These are phyloP conservation scores for Penelope pileata DNA, from an alignment of 2,113 vertebrate species.

Conservation along the genomic window DNA sequence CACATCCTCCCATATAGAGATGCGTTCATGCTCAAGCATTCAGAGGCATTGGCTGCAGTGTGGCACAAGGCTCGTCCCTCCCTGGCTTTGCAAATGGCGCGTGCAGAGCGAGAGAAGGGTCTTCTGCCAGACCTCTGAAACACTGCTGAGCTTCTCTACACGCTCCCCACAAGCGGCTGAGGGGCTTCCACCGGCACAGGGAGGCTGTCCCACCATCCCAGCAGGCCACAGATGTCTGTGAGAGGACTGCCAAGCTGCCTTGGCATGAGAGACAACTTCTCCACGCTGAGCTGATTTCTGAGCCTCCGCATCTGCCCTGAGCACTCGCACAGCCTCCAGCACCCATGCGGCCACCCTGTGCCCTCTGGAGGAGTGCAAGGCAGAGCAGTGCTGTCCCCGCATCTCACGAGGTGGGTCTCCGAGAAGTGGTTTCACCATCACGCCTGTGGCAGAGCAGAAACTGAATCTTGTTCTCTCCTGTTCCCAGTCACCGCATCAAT, in stretches of 20 bases:
- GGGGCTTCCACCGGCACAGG: neutral
- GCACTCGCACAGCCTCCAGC: neutral
- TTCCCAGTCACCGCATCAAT: conserved; percentile 10
- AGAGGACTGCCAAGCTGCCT: neutral
- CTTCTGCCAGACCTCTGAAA: neutral
- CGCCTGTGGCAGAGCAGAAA: neutral
- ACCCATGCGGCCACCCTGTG: neutral
- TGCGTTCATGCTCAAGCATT: neutral
- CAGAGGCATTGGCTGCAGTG: neutral
- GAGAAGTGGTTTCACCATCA: neutral
- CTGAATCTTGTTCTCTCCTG: conserved; percentile 12
- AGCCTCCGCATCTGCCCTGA: accelerated
- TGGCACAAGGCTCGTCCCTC: neutral
- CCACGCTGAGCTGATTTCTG: neutral
- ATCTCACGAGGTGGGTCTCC: neutral
- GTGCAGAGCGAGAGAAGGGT: neutral
- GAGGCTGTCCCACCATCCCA: conserved; percentile 13
- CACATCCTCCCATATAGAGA: neutral
- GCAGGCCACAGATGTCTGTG: conserved; percentile 1
- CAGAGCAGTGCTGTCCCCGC: neutral
- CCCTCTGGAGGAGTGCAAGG: neutral
- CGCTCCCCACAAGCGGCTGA: neutral
- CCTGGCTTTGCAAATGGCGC: accelerated
- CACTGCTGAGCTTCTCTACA: neutral
- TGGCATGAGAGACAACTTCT: neutral